Evolutionary conservation across 2,797 vertebrate genomes (phyloP).

Genomic region (Periophthalmus magnuspinnatus): DNA sequence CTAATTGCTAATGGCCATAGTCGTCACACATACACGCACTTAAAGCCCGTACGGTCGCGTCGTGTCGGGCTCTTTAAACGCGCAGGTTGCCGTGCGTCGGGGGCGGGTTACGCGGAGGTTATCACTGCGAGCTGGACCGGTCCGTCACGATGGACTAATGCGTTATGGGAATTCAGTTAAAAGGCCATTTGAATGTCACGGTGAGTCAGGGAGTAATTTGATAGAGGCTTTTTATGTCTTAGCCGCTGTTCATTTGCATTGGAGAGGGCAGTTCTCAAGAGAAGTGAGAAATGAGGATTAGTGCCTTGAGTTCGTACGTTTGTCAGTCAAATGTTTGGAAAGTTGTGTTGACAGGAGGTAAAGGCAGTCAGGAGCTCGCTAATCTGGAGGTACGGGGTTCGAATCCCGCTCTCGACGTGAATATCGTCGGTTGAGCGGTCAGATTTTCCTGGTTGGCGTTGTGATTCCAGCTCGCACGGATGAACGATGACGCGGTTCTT

Average conservation of each 20-base stretch:
- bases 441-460: too few species aligned
- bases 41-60: conserved; percentile 2
- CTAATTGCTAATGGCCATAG: conserved; percentile 19
- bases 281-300: neutral
- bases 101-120: conserved; percentile 39
- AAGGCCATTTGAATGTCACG: conserved; percentile 50
- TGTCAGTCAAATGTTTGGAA: neutral
- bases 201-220: conserved; percentile 42
- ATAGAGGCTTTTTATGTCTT: conserved; percentile 28
- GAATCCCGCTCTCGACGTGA: too few species aligned
- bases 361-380: too few species aligned
- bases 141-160: conserved; percentile 31
- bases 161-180: conserved; percentile 34
- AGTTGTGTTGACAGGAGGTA: neutral
- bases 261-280: conserved; percentile 5
- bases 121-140: neutral
- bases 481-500: too few species aligned
- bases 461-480: too few species aligned
- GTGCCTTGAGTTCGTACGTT: neutral
- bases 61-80: conserved; percentile 34
- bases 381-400: too few species aligned
- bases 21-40: neutral
- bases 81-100: conserved; percentile 26
- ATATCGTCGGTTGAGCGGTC: too few species aligned
- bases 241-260: conserved; percentile 17